A percentile compares a stretch with the other conserved stretches of the same genome.
Conservation (phyloP, 2,113 vertebrate genomes). For the Dryoscopus gambensis region DNA sequence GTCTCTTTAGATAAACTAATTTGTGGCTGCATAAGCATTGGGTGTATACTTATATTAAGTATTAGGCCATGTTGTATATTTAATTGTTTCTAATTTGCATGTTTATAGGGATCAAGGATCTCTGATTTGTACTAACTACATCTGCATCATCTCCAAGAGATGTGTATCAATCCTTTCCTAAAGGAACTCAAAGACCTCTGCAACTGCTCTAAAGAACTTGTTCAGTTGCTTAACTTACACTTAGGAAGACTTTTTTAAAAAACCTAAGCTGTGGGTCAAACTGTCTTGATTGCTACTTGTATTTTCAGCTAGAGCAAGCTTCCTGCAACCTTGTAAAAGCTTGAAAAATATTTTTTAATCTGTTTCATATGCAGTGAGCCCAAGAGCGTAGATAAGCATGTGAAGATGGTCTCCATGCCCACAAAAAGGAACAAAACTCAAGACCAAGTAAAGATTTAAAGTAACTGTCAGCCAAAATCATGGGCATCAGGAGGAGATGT, state of each 20-base stretch:
- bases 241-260: not conserved
- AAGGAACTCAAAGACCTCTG: not conserved
- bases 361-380: not conserved
- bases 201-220: not conserved
- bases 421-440: not conserved
- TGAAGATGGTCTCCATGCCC: not conserved
- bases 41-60: not conserved
- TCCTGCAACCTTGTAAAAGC: not conserved
- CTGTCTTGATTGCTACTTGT: not conserved
- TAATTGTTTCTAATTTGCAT: constrained; percentile 40
- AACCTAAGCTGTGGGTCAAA: not conserved
- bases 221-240: not conserved
- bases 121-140: constrained; percentile 2
- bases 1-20: constrained; percentile 5
- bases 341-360: not conserved
- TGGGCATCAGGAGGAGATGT: not conserved
- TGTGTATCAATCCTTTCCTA: not conserved
- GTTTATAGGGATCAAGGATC: not conserved
- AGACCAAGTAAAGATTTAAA: not conserved
- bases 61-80: not conserved
- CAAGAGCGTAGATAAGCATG: not conserved
- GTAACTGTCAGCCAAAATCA: not conserved
- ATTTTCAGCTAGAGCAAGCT: not conserved
- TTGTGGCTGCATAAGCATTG: not conserved
- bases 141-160: not conserved